Percentiles rank a stretch among this genome's conserved stretches.
Evolutionary conservation across 2,888 invertebrate genomes (phyloP).

Genomic region (Tachina grossa): DNA sequence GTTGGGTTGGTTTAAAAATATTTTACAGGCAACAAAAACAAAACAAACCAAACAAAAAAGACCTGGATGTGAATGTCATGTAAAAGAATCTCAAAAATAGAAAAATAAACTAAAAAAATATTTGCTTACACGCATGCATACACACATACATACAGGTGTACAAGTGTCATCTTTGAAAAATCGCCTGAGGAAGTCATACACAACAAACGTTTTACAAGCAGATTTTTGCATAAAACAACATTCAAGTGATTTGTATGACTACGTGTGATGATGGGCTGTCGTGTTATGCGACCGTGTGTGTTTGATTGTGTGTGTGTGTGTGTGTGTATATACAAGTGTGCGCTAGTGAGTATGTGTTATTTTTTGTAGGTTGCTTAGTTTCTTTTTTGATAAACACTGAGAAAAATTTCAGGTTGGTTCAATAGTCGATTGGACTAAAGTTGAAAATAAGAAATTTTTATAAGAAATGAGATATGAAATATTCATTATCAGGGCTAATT

Average conservation of each 20-base stretch:
- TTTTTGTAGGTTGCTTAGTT: not conserved
- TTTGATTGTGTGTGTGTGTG: not conserved
- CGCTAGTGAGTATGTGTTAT: not conserved
- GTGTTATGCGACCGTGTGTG: not conserved
- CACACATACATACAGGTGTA: conserved; percentile 13
- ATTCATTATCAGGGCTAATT: no score
- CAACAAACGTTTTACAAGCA: conserved; percentile 62
- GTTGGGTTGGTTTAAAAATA: conserved; percentile 29
- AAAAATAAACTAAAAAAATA: conserved; percentile 6
- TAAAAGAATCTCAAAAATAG: conserved; percentile 32
- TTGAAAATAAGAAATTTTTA: not conserved
- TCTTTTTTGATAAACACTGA: conserved; percentile 27
- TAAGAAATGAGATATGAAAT: no score
- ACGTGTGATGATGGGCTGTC: conserved; percentile 47
- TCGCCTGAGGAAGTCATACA: conserved; percentile 70
- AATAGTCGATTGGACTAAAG: not conserved
- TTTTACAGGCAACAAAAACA: conserved; percentile 20
- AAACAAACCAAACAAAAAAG: conserved; percentile 21
- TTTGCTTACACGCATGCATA: no score
- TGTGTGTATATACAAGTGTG: not conserved
- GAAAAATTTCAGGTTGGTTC: not conserved
- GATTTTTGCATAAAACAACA: conserved; percentile 69
- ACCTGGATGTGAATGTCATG: conserved; percentile 66
- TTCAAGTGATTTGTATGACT: conserved; percentile 59
- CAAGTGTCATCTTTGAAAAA: conserved; percentile 71